Percentiles rank a stretch among this genome's conserved stretches.
phyloP scores from a whole-genome alignment of 1,140 invertebrate genomes.

The Sitophilus oryzae region DNA sequence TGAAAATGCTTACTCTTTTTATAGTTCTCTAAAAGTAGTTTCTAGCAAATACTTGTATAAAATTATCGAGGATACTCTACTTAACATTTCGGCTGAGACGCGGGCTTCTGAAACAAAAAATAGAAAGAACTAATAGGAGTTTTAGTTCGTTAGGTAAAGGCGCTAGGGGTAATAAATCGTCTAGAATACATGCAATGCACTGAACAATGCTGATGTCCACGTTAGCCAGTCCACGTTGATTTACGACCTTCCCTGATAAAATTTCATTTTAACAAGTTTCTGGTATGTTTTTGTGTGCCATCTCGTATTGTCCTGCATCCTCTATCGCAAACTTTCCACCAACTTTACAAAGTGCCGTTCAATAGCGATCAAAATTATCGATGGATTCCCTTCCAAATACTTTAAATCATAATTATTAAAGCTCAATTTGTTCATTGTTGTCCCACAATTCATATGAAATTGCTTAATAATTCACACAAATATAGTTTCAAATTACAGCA shows the following conservation, averaged over 20 bases:
- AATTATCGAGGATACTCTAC: no score
- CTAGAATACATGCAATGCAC: slow-evolving; percentile 23
- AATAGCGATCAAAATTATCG: background rate
- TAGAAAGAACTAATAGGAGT: slow-evolving; percentile 1
- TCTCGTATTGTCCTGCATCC: slow-evolving; percentile 9
- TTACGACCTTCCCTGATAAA: slow-evolving; percentile 22
- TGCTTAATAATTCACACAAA: background rate
- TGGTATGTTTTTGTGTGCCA: slow-evolving; percentile 23
- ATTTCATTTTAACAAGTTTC: slow-evolving; percentile 25
- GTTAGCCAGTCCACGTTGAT: slow-evolving; percentile 20
- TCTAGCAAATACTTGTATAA: no score
- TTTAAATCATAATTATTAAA: background rate
- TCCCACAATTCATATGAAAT: background rate
- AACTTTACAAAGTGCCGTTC: background rate
- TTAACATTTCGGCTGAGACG: no score
- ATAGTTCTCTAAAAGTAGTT: no score
- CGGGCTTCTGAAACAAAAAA: no score
- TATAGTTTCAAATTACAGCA: no score
- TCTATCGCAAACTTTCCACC: slow-evolving; percentile 10
- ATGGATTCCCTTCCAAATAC: background rate
- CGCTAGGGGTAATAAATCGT: slow-evolving; percentile 13
- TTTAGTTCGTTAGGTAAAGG: slow-evolving; percentile 13
- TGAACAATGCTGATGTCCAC: slow-evolving; percentile 20
- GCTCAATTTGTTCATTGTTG: background rate
- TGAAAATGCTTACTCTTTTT: no score